Evolutionary conservation across 2,113 vertebrate species (phyloP).

Genomic region (Chaetodon trifascialis): DNA sequence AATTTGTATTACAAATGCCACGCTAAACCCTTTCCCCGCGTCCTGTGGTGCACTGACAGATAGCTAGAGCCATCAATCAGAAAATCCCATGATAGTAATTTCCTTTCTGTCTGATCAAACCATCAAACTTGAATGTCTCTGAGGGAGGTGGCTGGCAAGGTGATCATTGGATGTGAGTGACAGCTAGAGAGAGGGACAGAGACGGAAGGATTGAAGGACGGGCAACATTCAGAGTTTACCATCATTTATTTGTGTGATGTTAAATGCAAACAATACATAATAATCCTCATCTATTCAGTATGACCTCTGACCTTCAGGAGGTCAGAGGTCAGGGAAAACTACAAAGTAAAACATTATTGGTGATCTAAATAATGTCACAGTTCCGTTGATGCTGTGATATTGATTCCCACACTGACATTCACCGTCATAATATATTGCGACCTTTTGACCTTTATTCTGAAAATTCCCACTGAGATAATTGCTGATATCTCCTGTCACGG

Average conservation of each 20-base stretch:
- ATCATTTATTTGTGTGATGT: background rate
- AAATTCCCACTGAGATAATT: conserved; percentile 7
- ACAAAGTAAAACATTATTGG: background rate
- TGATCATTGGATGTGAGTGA: conserved; percentile 60
- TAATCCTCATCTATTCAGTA: background rate
- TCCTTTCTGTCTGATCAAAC: conserved; percentile 73
- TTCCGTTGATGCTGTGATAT: conserved; percentile 20
- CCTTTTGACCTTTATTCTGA: conserved; percentile 9
- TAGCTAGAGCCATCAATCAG: conserved; percentile 65
- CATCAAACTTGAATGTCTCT: conserved; percentile 70
- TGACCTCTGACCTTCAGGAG: background rate
- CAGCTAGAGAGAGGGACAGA: conserved; percentile 7
- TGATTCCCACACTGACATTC: conserved; percentile 8
- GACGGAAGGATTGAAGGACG: background rate
- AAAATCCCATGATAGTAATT: conserved; percentile 66
- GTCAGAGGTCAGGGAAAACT: conserved; percentile 1
- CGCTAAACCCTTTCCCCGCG: background rate
- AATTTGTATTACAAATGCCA: conserved; percentile 53
- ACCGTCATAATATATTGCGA: background rate
- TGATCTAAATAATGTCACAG: background rate
- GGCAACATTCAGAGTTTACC: background rate
- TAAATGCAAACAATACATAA: background rate
- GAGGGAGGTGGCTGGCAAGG: conserved; percentile 71
- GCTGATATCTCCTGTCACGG: conserved; percentile 18
- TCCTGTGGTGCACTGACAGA: conserved; percentile 39